Conservation (phyloP, 2,113 vertebrate species). For the Calyptommatus sinebrachiatus region DNA sequence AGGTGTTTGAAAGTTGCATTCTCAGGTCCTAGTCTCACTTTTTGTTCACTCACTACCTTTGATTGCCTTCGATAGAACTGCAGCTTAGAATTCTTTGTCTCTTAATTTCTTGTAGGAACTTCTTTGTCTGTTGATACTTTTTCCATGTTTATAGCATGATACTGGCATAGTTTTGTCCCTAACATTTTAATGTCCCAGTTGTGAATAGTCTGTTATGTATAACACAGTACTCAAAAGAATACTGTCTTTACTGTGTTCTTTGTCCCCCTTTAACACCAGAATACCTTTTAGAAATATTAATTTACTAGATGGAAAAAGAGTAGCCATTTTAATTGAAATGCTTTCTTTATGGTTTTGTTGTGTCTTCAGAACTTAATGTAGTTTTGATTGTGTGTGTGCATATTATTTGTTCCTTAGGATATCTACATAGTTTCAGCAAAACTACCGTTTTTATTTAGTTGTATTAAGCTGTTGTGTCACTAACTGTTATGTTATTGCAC, state of each 20-base stretch:
- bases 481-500: slow-evolving; percentile 82
- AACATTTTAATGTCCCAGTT: slow-evolving; percentile 39
- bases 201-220: slow-evolving; percentile 41
- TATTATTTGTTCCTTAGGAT: slow-evolving; percentile 32
- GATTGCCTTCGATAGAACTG: background rate
- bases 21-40: no score
- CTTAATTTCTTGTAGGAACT: background rate
- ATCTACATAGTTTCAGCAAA: slow-evolving; percentile 28
- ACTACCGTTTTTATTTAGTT: slow-evolving; percentile 40
- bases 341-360: slow-evolving; percentile 26
- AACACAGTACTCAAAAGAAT: slow-evolving; percentile 34
- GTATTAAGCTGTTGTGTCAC: slow-evolving; percentile 37
- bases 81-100: background rate
- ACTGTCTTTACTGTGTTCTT: slow-evolving; percentile 34
- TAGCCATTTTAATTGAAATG: slow-evolving; percentile 40
- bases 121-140: slow-evolving; percentile 25
- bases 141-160: slow-evolving; percentile 34
- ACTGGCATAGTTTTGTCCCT: slow-evolving; percentile 37
- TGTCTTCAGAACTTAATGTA: slow-evolving; percentile 44
- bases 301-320: slow-evolving; percentile 22
- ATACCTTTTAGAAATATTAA: slow-evolving; percentile 23
- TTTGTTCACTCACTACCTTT: no score
- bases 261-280: slow-evolving; percentile 43
- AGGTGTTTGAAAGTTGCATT: no score
- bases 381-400: slow-evolving; percentile 44